Percentiles rank a stretch among this genome's conserved stretches.
Conservation (phyloP, 2,113 vertebrate genomes). For the Oxyura jamaicensis region DNA sequence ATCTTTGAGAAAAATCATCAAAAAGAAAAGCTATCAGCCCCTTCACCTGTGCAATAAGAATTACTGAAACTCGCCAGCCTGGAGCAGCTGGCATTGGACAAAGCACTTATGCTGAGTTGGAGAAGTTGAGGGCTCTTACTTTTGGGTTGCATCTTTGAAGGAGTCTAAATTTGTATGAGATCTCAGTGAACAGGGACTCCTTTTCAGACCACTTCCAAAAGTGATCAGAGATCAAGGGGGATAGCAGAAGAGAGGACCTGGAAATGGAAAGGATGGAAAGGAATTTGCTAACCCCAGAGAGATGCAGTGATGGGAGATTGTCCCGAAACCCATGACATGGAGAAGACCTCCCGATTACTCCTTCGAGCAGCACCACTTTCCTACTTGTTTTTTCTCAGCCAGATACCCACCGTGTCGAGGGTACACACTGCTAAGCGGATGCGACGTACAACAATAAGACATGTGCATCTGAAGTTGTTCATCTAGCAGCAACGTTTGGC, state of each 20-base stretch:
- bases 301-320: neutral
- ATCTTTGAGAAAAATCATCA: neutral
- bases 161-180: neutral
- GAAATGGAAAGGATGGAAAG: neutral
- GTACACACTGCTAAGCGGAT: neutral
- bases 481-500: conserved; percentile 43
- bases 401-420: neutral
- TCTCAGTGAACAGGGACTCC: neutral
- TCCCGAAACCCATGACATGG: neutral
- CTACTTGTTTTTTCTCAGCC: neutral
- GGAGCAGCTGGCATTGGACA: neutral
- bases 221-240: neutral
- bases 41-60: neutral
- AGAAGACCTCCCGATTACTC: neutral
- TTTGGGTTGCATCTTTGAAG: neutral
- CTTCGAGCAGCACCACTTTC: neutral
- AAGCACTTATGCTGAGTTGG: neutral
- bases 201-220: neutral
- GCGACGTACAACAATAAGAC: neutral
- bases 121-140: neutral
- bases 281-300: neutral
- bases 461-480: neutral
- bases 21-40: neutral
- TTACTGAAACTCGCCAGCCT: neutral
- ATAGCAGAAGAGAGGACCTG: neutral